Conservation (phyloP, 2,888 invertebrate genomes). For the Conistra vaccinii region DNA sequence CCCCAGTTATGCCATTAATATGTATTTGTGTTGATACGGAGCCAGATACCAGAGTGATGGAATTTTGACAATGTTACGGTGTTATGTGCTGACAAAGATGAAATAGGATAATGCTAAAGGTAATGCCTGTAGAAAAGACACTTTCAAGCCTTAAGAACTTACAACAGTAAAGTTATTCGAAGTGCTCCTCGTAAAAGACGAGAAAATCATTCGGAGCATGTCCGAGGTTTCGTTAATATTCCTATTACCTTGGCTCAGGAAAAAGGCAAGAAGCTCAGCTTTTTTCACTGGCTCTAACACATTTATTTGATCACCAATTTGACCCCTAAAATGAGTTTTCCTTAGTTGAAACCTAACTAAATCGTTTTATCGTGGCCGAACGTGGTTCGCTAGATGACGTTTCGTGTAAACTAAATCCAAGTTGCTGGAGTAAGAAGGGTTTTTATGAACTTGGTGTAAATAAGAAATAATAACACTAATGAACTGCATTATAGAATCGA, state of each 20-base stretch:
- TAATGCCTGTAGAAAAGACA: not conserved
- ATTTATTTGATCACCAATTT: slow-evolving; percentile 60
- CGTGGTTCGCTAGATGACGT: slow-evolving; percentile 21
- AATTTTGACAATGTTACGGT: slow-evolving; percentile 47
- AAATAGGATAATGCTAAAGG: slow-evolving; percentile 18
- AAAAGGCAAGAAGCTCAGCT: slow-evolving; percentile 35
- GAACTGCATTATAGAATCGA: not conserved
- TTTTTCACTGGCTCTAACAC: slow-evolving; percentile 48
- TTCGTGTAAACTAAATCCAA: slow-evolving; percentile 35
- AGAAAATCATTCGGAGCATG: slow-evolving; percentile 14
- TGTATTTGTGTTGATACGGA: slow-evolving; percentile 46
- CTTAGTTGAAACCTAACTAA: slow-evolving; percentile 49
- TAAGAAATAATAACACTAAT: not conserved
- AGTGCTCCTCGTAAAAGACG: not conserved
- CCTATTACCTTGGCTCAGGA: slow-evolving; percentile 11
- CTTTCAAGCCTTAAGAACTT: slow-evolving; percentile 3
- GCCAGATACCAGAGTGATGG: slow-evolving; percentile 42
- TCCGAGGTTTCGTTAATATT: slow-evolving; percentile 34
- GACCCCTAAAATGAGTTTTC: slow-evolving; percentile 61
- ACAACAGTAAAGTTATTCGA: not conserved
- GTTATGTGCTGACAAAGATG: slow-evolving; percentile 23
- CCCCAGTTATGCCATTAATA: slow-evolving; percentile 60
- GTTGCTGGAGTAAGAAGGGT: slow-evolving; percentile 5
- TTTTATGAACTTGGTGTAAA: slow-evolving; percentile 5
- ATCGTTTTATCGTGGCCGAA: slow-evolving; percentile 55